Evolutionary conservation across 1,140 invertebrate species (phyloP).

Genomic region (Subanguina moxae): DNA sequence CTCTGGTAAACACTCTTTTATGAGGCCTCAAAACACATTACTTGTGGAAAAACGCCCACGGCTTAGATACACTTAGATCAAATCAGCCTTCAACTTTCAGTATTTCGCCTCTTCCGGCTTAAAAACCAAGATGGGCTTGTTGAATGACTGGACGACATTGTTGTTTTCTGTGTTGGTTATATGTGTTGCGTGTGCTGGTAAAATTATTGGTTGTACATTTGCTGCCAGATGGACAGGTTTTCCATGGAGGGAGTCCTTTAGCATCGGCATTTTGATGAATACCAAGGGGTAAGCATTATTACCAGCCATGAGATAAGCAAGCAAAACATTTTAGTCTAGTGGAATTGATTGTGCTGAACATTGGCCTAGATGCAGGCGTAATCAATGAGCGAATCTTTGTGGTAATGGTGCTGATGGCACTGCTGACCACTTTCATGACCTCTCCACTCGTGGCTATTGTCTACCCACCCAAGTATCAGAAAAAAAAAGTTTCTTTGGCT

Average conservation of each 20-base stretch:
- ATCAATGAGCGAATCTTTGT: conserved; percentile 25
- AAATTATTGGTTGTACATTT: conserved; percentile 25
- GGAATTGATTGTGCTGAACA: conserved; percentile 30
- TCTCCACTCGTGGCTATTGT: conserved; percentile 18
- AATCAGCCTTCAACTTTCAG: conserved; percentile 2
- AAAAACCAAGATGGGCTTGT: conserved; percentile 17
- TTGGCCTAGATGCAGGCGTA: conserved; percentile 21
- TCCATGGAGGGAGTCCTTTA: conserved; percentile 23
- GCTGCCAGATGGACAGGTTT: conserved; percentile 20
- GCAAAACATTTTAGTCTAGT: conserved; percentile 7
- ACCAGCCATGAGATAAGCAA: not conserved
- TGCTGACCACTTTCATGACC: conserved; percentile 28
- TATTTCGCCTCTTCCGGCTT: conserved; percentile 27
- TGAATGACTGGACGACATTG: conserved; percentile 16
- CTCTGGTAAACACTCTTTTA: conserved; percentile 22
- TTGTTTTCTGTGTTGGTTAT: conserved; percentile 17
- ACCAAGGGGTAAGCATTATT: conserved; percentile 14
- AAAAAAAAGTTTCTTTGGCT: not conserved
- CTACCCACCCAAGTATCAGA: conserved; percentile 21
- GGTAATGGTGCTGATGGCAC: conserved; percentile 24
- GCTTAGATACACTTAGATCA: no score
- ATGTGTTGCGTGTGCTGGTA: conserved; percentile 20
- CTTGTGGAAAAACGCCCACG: no score
- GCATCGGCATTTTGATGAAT: conserved; percentile 28
- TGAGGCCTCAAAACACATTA: not conserved